Evolutionary conservation across 1,140 invertebrate species (phyloP).

Genomic region (Helicoverpa zea): DNA sequence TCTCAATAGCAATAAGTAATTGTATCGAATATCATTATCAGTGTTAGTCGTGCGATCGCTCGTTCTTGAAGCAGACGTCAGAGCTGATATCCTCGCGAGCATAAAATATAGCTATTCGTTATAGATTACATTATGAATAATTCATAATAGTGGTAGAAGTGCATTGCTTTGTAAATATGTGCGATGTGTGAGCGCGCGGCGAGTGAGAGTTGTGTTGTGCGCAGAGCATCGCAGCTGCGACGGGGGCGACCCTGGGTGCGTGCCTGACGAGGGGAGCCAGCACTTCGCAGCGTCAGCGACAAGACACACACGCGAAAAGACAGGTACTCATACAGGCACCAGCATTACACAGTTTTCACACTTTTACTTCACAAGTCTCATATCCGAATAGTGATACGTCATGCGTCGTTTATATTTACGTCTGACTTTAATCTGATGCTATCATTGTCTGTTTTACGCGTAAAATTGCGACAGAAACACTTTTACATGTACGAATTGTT

Average conservation of each 20-base stretch:
- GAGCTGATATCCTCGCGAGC: constrained; percentile 46
- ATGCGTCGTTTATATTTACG: background rate
- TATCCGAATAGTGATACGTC: too few species aligned
- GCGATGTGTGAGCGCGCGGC: constrained; percentile 33
- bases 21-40: constrained; percentile 51
- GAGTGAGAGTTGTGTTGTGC: constrained; percentile 40
- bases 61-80: constrained; percentile 52
- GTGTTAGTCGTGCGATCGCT: constrained; percentile 38
- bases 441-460: too few species aligned
- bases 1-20: constrained; percentile 38
- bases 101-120: constrained; percentile 37
- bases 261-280: constrained; percentile 83
- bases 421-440: background rate
- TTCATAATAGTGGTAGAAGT: constrained; percentile 30
- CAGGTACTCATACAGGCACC: constrained; percentile 63
- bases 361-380: background rate
- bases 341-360: background rate
- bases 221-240: constrained; percentile 85
- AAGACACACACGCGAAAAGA: constrained; percentile 80
- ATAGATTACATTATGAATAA: constrained; percentile 49
- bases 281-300: constrained; percentile 81
- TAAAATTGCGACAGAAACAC: too few species aligned
- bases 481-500: too few species aligned
- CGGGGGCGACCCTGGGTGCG: constrained; percentile 85
- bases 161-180: constrained; percentile 29